phyloP scores from a whole-genome alignment of 2,797 vertebrate species.

The Cirrhinus molitorella region DNA sequence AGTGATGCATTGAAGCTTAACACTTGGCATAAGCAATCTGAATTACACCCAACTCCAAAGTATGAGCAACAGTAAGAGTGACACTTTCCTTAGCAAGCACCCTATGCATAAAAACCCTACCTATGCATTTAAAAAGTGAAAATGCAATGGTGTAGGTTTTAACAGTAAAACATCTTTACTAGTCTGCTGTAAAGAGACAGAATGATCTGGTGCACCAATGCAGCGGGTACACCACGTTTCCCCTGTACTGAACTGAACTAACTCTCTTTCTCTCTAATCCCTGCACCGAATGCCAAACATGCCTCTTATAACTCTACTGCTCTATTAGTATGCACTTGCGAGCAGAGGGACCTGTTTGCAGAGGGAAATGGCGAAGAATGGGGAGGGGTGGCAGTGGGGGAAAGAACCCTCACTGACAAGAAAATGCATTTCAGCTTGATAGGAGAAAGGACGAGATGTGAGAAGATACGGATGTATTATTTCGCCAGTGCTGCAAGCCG shows the following conservation, averaged over 20 bases:
- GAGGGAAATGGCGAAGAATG: slow-evolving; percentile 46
- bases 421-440: slow-evolving; percentile 67
- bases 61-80: neutral
- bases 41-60: neutral
- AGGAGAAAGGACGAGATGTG: slow-evolving; percentile 62
- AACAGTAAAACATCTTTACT: slow-evolving; percentile 68
- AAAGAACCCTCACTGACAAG: slow-evolving; percentile 63
- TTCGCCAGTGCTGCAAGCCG: slow-evolving; percentile 65
- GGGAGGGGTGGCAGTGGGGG: neutral
- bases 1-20: neutral
- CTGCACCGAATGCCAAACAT: slow-evolving; percentile 68
- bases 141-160: slow-evolving; percentile 67
- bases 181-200: slow-evolving; percentile 65
- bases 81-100: neutral
- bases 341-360: slow-evolving; percentile 61
- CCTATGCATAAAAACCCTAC: slow-evolving; percentile 47
- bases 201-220: slow-evolving; percentile 64
- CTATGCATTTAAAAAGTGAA: slow-evolving; percentile 70
- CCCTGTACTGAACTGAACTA: slow-evolving; percentile 59
- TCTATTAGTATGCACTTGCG: slow-evolving; percentile 67
- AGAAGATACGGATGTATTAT: slow-evolving; percentile 75
- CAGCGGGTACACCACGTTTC: slow-evolving; percentile 64
- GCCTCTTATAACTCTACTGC: slow-evolving; percentile 54
- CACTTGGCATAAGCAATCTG: neutral
- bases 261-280: slow-evolving; percentile 45